Conservation (phyloP, 1,140 invertebrate species). For the Drosophila trapezifrons region DNA sequence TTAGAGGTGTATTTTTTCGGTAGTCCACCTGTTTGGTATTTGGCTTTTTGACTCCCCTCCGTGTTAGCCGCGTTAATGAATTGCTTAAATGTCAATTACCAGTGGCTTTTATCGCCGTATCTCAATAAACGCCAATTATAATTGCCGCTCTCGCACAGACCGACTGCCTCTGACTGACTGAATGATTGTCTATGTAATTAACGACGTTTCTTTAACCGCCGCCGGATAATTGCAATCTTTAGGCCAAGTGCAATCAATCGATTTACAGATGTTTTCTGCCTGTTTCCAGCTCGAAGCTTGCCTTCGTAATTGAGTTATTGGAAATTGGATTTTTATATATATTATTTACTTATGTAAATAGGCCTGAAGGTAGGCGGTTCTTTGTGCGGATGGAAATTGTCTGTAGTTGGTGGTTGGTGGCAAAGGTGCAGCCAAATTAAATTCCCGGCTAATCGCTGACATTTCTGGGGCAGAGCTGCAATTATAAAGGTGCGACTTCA, state of each 20-base stretch:
- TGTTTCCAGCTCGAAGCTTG: conserved; percentile 13
- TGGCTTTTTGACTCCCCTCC: conserved; percentile 28
- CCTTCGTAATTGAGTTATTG: conserved; percentile 66
- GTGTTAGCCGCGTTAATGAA: conserved; percentile 59
- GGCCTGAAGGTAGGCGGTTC: conserved; percentile 35
- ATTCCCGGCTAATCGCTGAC: conserved; percentile 57
- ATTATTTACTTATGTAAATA: conserved; percentile 18
- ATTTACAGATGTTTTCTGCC: conserved; percentile 29
- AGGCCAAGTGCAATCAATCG: conserved; percentile 31
- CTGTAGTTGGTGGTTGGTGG: conserved; percentile 21
- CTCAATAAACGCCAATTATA: conserved; percentile 36
- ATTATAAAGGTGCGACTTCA: conserved; percentile 19
- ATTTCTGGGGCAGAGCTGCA: conserved; percentile 51
- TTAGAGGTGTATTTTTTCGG: conserved; percentile 48
- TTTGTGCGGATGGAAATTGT: conserved; percentile 26
- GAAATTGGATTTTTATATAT: conserved; percentile 33
- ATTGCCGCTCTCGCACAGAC: conserved; percentile 8
- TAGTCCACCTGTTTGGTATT: conserved; percentile 47
- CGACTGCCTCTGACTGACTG: not conserved
- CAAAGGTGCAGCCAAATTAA: conserved; percentile 46
- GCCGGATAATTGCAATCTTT: conserved; percentile 46
- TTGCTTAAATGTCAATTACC: conserved; percentile 79
- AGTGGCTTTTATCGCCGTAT: conserved; percentile 48
- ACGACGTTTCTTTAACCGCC: conserved; percentile 30
- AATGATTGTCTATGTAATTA: conserved; percentile 55